These are phyloP conservation scores for Stegophylla sp. DNA, from an alignment of 2,888 invertebrate genomes.

Conservation along the genomic window DNA sequence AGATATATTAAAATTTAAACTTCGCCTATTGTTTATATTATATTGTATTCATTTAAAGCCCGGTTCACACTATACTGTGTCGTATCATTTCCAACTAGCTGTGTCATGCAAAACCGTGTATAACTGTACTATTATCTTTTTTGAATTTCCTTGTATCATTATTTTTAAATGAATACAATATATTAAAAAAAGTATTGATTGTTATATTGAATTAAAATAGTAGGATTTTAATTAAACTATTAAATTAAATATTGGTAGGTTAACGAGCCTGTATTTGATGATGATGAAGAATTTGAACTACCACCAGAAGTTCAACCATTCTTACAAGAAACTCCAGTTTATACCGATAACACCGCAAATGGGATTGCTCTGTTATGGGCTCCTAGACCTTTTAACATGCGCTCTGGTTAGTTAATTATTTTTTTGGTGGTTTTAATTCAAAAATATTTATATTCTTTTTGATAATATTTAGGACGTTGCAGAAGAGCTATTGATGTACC, in stretches of 20 bases:
- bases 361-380: constrained; percentile 97
- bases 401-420: constrained; percentile 73
- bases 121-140: too few species aligned
- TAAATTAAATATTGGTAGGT: constrained; percentile 65
- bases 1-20: too few species aligned
- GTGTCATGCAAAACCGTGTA: too few species aligned
- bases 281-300: constrained; percentile 91
- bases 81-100: too few species aligned
- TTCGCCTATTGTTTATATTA: too few species aligned
- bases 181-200: too few species aligned
- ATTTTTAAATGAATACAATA: too few species aligned
- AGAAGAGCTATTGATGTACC: constrained; percentile 96
- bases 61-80: too few species aligned
- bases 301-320: constrained; percentile 91
- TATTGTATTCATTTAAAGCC: too few species aligned
- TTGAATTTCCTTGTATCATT: too few species aligned
- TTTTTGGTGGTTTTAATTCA: constrained; percentile 45
- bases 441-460: constrained; percentile 12
- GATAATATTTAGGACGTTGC: constrained; percentile 82
- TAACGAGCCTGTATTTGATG: constrained; percentile 87
- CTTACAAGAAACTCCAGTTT: constrained; percentile 91
- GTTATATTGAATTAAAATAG: not conserved
- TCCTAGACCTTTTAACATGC: constrained; percentile 94
- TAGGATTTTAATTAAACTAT: not conserved
- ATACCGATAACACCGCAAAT: constrained; percentile 98